phyloP scores from a whole-genome alignment of 2,888 invertebrate genomes.

The Didymodactylos carnosus region DNA sequence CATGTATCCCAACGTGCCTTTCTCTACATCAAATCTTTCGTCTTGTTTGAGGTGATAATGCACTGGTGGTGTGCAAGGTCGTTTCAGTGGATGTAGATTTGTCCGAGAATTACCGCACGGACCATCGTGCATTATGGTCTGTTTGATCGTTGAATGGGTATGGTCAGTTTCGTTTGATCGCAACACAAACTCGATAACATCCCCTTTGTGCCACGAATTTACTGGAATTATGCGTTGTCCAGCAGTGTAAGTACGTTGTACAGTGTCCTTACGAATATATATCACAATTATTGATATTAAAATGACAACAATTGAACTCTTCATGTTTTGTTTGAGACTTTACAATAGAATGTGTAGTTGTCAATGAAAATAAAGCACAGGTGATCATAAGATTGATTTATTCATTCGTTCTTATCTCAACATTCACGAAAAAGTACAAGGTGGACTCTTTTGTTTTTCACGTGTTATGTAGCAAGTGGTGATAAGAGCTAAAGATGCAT shows the following conservation, averaged over 20 bases:
- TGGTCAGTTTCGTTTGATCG: neutral
- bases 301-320: neutral
- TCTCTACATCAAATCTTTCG: neutral
- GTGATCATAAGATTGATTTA: neutral
- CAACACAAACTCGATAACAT: neutral
- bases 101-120: neutral
- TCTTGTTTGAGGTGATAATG: neutral
- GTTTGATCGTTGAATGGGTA: neutral
- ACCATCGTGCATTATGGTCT: neutral
- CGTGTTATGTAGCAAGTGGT: neutral
- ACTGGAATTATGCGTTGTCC: neutral
- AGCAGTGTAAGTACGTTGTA: neutral
- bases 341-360: neutral
- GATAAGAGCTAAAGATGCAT: neutral
- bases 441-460: neutral
- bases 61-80: neutral
- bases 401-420: neutral
- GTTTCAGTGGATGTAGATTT: neutral
- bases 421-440: neutral
- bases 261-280: neutral
- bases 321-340: neutral
- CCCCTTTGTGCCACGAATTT: neutral
- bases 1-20: neutral
- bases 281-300: neutral
- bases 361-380: neutral